Base-by-base conservation (phyloP, 2,113 vertebrate genomes). In the Astur gentilis region DNA sequence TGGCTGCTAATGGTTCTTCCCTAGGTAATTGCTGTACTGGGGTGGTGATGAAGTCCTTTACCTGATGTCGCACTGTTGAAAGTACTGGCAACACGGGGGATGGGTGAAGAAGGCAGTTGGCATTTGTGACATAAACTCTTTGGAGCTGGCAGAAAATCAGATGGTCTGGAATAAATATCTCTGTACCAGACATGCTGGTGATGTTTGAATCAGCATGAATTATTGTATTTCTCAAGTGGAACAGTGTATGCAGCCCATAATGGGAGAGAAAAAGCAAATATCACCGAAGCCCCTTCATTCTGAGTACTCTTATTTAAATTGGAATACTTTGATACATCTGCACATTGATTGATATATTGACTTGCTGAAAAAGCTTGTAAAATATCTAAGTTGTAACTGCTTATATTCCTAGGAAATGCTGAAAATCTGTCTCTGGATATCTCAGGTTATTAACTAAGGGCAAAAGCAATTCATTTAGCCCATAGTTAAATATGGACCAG, bases 181-280 rank as follows among this genome's bases (percentile, higher is more conserved):
- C 91, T 62, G 62, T 64, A 45, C 49, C 21, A 88, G 75, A 62
- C 45, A 7, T 2, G 3, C 38, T 67, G 47, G 34, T 61, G 47
- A 70, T 84, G 80, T 77, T 89, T 61, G 78, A 79, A 88, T 85
- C 54, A 8, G 38, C 32, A 16, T 9, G 12, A 69, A 79, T 89
- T 45, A 54, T 4, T 66, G 7, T 54, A 36, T 86, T 95, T 70
- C 82, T 90, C 34, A 83, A 69, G 40, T 72, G 34, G 34, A 86
- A 26, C 61, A 10, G 26, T 0, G 2, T 23, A 45, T 64, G 57
- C 55, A 67, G 57, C 69, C 69, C 65, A 40, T 69, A 78, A 25
- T n/a, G 77, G 47, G 62, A 89, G 61, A 91, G 73, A 89, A 97
- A 96, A 86, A 89, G 87, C 66, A 94, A 89, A 69, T 82, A 79